A percentile compares a stretch with the other conserved stretches of the same genome.
phyloP scores from a whole-genome alignment of 2,888 invertebrate species.

The Erebia aethiops region DNA sequence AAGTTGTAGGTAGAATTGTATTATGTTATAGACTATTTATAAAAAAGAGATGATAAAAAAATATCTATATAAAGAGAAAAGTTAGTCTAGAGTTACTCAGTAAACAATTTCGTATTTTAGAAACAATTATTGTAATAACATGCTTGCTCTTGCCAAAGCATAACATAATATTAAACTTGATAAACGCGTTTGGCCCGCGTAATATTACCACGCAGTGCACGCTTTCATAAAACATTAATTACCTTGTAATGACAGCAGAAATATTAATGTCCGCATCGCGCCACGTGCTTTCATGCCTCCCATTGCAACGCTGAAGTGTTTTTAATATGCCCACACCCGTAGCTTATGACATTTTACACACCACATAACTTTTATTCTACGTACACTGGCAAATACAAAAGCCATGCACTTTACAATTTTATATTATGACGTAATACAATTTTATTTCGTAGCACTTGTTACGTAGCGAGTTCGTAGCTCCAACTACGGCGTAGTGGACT shows the following conservation, averaged over 20 bases:
- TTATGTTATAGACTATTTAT: too few relatives aligned
- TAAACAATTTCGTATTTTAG: background rate
- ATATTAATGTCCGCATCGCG: slow-evolving; percentile 35
- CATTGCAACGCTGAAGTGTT: slow-evolving; percentile 18
- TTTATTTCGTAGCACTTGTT: slow-evolving; percentile 23
- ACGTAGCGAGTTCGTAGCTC: slow-evolving; percentile 32
- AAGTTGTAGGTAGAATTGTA: too few relatives aligned
- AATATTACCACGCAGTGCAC: background rate
- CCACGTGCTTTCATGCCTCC: slow-evolving; percentile 29
- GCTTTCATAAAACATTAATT: slow-evolving; percentile 21
- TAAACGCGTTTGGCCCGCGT: slow-evolving; percentile 1
- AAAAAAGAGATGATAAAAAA: too few relatives aligned
- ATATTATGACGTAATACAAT: slow-evolving; percentile 13
- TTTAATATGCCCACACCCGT: slow-evolving; percentile 16
- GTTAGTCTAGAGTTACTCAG: background rate
- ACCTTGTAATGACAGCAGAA: slow-evolving; percentile 40
- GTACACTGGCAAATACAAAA: background rate
- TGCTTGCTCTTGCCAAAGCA: background rate
- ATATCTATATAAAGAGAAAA: too few relatives aligned
- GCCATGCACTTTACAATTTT: slow-evolving; percentile 1
- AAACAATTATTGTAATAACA: background rate
- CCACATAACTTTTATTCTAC: slow-evolving; percentile 8
- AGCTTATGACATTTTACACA: slow-evolving; percentile 14
- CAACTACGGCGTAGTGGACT: slow-evolving; percentile 37
- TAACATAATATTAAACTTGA: slow-evolving; percentile 1